phyloP scores from a whole-genome alignment of 1,140 invertebrate species.

The Rhagoletis pomonella region DNA sequence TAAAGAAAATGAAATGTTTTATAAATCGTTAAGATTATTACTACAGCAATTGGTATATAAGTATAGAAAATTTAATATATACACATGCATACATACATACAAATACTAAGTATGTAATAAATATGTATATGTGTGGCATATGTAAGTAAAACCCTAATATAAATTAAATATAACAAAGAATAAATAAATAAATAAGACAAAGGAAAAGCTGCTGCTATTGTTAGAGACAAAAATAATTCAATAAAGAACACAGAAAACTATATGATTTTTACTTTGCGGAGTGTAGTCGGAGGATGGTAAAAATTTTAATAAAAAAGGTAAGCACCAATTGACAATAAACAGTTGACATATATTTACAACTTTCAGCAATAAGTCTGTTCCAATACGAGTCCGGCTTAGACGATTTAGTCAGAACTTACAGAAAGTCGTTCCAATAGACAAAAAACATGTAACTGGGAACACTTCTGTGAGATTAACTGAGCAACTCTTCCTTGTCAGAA shows the following conservation, averaged over 20 bases:
- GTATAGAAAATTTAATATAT: conserved; percentile 34
- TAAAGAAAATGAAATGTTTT: conserved; percentile 72
- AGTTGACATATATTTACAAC: too few relatives aligned
- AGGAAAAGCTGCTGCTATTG: conserved; percentile 49
- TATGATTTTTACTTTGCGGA: not conserved
- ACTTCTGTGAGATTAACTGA: too few relatives aligned
- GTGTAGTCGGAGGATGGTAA: not conserved
- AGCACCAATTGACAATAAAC: too few relatives aligned
- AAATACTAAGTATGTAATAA: conserved; percentile 13
- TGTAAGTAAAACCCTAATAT: conserved; percentile 33
- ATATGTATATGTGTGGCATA: too few relatives aligned
- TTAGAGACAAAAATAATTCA: conserved; percentile 51
- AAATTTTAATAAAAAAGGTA: not conserved
- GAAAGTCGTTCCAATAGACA: too few relatives aligned
- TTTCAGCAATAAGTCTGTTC: too few relatives aligned
- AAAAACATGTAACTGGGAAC: too few relatives aligned
- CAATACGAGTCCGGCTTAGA: too few relatives aligned
- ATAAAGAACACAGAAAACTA: conserved; percentile 32
- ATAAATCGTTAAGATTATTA: conserved; percentile 73
- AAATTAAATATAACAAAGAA: conserved; percentile 7
- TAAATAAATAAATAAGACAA: conserved; percentile 30
- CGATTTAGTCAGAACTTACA: too few relatives aligned
- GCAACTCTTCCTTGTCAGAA: too few relatives aligned
- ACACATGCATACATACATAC: conserved; percentile 15
- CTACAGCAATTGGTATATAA: conserved; percentile 57